Evolutionary conservation across 2,888 invertebrate species (phyloP).

Genomic region (Drosophila atripex): DNA sequence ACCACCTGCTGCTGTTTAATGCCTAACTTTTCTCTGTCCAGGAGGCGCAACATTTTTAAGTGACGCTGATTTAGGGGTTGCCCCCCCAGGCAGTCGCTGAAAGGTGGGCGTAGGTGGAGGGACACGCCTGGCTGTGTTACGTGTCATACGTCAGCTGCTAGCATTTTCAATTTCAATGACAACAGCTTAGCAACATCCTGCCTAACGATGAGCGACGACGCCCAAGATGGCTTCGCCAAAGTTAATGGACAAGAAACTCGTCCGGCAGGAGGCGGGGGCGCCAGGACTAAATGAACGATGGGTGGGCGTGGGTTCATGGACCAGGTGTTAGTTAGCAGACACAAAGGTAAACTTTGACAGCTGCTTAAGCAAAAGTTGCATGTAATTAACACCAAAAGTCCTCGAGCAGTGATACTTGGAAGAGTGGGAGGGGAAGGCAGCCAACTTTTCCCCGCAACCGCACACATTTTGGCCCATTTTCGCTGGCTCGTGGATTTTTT

Average conservation of each 20-base stretch:
- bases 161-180: conserved; percentile 77
- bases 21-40: conserved; percentile 47
- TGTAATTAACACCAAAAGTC: conserved; percentile 75
- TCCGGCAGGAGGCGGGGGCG: conserved; percentile 9
- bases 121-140: conserved; percentile 40
- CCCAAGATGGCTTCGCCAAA: conserved; percentile 47
- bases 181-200: conserved; percentile 70
- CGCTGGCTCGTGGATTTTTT: conserved; percentile 44
- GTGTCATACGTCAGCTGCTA: conserved; percentile 77
- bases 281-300: conserved; percentile 20
- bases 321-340: conserved; percentile 51
- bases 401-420: conserved; percentile 41
- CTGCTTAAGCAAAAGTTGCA: conserved; percentile 66
- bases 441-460: background rate
- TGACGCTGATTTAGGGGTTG: conserved; percentile 73
- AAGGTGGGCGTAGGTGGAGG: conserved; percentile 1
- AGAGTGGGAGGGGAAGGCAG: conserved; percentile 1
- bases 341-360: conserved; percentile 55
- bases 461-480: conserved; percentile 21
- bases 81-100: conserved; percentile 3
- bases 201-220: conserved; percentile 50
- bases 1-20: conserved; percentile 78
- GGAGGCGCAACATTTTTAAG: conserved; percentile 69
- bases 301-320: conserved; percentile 9
- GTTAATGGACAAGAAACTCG: conserved; percentile 73